Percentiles rank a stretch among this genome's conserved stretches.
phyloP scores from a whole-genome alignment of 2,888 invertebrate species.

The Drosophila dives region DNA sequence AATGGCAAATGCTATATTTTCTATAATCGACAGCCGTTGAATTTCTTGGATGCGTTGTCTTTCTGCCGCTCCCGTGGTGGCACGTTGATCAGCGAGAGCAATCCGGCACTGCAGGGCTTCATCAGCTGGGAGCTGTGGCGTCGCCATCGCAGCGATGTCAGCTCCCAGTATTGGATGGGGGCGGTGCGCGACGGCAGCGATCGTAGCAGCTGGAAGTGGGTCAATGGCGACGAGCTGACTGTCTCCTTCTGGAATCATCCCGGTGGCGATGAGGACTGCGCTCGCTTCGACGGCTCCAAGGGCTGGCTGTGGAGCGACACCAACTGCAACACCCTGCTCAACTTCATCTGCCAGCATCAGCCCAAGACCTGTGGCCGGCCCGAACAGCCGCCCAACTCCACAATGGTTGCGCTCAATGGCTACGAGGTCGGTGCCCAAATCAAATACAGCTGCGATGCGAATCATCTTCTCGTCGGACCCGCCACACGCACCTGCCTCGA shows the following conservation, averaged over 20 bases:
- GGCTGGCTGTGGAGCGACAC: conserved; percentile 98
- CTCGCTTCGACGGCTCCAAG: conserved; percentile 95
- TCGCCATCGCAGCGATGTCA: conserved; percentile 94
- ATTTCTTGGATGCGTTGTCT: conserved; percentile 91
- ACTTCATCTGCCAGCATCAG: conserved; percentile 97
- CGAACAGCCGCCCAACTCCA: conserved; percentile 96
- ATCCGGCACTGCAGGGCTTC: conserved; percentile 96
- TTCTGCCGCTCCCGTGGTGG: conserved; percentile 94
- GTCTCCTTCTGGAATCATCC: conserved; percentile 97
- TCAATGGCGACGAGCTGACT: conserved; percentile 93
- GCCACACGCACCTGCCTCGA: conserved; percentile 93
- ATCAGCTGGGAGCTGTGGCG: conserved; percentile 98
- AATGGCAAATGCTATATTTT: conserved; percentile 98
- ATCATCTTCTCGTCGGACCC: conserved; percentile 94
- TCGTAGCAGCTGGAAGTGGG: conserved; percentile 94
- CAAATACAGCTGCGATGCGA: conserved; percentile 93
- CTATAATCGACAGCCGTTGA: conserved; percentile 93
- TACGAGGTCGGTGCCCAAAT: conserved; percentile 93
- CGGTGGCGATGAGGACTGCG: conserved; percentile 93
- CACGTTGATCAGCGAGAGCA: conserved; percentile 95
- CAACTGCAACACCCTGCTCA: conserved; percentile 92
- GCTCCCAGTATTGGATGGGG: conserved; percentile 98
- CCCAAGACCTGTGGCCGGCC: conserved; percentile 96
- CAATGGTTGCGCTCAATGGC: conserved; percentile 90
- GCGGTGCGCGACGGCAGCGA: conserved; percentile 93